Evolutionary conservation across 2,888 invertebrate species (phyloP), one percentile per base, ranked within the genome.

Genomic region (Zygogramma bicolorata): DNA sequence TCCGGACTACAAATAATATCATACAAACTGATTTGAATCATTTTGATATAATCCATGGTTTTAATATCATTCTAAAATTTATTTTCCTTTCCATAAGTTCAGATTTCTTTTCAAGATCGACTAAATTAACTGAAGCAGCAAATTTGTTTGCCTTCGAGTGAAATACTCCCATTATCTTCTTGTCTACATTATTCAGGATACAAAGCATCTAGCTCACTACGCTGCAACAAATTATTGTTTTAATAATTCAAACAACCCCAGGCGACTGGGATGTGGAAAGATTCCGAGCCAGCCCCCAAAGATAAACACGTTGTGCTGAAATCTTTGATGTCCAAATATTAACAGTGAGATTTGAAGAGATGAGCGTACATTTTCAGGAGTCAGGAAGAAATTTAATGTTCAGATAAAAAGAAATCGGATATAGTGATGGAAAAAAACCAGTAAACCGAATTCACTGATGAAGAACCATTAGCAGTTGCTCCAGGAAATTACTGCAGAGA

Each of bases 151-250:
- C 53, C 53, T 53, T 53, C 53, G 25, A 53, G 53, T 25, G 53
- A 53, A 53, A 53, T 27, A 53, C 27, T 25, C 25, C 10, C 53
- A 53, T 70, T 63, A 70, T 70, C 42, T 42, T 57, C 59, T 46
- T 70, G 65, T 49, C 70, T 65, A 60, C 60, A 49, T 70, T 65
- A 65, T 65, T 59, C 49, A 59, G 38, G 60, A 49, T 59, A 65
- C 59, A 46, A 70, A 70, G 53, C 60, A 49, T 70, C 53, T 13
- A 57, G 25, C 63, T 38, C 59, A 70, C 46, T 46, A 31, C 57
- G 65, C 60, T 70, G 65, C 59, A 66, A 70, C 70, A 70, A 71
- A 74, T 71, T 71, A 70, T 71, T 71, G 70, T 70, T 70, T 74
- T 70, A 71, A 70, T 74, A 74, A 67, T 74, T 74, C 70, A 74